Percentiles rank a stretch among this genome's conserved stretches.
Evolutionary conservation across 2,888 invertebrate species (phyloP).

Genomic region (Cerastis rubricosa): DNA sequence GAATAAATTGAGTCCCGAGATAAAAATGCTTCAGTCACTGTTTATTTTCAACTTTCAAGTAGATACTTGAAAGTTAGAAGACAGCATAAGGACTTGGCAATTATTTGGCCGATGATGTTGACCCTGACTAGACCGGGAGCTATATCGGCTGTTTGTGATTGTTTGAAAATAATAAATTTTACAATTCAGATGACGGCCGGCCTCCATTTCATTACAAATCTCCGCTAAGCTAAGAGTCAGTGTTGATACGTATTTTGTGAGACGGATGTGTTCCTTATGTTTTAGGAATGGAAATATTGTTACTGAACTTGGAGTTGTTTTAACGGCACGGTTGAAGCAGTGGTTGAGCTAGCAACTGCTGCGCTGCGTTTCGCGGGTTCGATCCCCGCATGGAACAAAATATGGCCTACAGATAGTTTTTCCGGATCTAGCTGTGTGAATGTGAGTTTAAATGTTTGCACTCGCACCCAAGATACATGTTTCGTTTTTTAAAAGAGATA

Average conservation of each 20-base stretch:
- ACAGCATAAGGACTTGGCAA: slow-evolving; percentile 8
- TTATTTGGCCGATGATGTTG: slow-evolving; percentile 36
- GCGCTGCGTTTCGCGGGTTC: no score
- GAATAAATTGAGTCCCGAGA: background rate
- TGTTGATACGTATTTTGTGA: slow-evolving; percentile 22
- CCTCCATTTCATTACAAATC: slow-evolving; percentile 75
- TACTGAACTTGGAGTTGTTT: background rate
- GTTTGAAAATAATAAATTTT: slow-evolving; percentile 77
- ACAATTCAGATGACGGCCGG: slow-evolving; percentile 76
- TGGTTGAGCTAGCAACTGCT: no score
- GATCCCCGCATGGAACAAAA: no score
- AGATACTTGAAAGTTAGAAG: background rate
- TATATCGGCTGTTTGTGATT: slow-evolving; percentile 27
- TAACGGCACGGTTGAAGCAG: no score
- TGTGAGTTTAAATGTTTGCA: no score
- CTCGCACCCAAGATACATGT: no score
- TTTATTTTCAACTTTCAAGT: slow-evolving; percentile 13
- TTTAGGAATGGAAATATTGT: background rate
- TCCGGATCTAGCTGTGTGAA: no score
- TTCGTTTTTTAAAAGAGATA: no score
- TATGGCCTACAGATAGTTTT: no score
- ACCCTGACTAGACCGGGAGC: slow-evolving; percentile 2
- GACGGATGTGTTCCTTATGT: slow-evolving; percentile 5
- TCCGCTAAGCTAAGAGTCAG: slow-evolving; percentile 21
- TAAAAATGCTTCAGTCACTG: background rate